Base-by-base conservation (phyloP, 2,888 invertebrate species). In the Arge pagana region DNA sequence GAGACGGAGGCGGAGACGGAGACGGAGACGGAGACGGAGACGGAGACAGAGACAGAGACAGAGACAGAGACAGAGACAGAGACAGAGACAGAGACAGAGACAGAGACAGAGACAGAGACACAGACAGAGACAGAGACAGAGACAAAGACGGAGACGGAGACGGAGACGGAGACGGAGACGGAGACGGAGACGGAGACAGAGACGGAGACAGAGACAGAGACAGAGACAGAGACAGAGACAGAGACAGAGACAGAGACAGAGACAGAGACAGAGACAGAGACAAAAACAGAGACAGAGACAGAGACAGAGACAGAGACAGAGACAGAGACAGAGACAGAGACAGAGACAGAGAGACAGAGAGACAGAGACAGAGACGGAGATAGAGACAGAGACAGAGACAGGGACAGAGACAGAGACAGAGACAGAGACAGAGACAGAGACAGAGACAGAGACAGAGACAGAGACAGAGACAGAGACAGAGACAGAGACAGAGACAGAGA, bases 391-490 rank as follows among this genome's bases (percentile, higher is more conserved):
- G n/a, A n/a, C n/a, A n/a, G n/a, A n/a, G n/a, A n/a, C n/a, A n/a
- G n/a, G n/a, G n/a, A n/a, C n/a, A n/a, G n/a, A n/a, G 24, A 15
- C 39, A 42, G n/a, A 11, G 13, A 30, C 16, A 43, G 35, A 41
- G 18, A 23, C 35, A 41, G 35, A 41, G 3, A 33, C 19, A 45
- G 45, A 45, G 13, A 16, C 31, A 35, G 45, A 45, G 1, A 33
- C 4, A n/a, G 11, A 26, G 28, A 26, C 28, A 10, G 28, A 26
- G 28, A 26, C 28, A 10, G 28, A 26, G 28, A 26, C 28, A 10
- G 28, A 26, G 28, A 26, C 28, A 10, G 28, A 26, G 28, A 26
- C 28, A 10, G 28, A 26, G 28, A 26, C 28, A 10, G 28, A 26
- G 28, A 26, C 28, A 10, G 28, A 26, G 28, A n/a, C n/a, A n/a